These are phyloP conservation scores for Neotragus pygmaeus DNA, from an alignment of 2,113 vertebrate genomes.

Conservation along the genomic window DNA sequence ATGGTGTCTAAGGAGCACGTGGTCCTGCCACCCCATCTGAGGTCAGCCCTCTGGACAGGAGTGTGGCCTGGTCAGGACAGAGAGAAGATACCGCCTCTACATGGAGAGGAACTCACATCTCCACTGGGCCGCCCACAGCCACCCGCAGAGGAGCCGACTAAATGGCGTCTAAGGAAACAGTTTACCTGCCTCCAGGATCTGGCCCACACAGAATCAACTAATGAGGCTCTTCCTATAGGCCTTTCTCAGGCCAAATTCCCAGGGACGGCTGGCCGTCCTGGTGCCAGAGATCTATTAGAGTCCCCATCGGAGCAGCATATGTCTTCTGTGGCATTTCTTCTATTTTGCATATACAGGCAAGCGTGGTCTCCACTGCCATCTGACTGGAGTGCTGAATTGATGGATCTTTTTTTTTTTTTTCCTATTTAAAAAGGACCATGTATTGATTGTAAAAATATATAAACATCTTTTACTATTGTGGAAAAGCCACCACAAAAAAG, in stretches of 20 bases:
- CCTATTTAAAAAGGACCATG: not conserved
- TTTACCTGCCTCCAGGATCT: slow-evolving; percentile 51
- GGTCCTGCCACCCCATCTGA: not conserved
- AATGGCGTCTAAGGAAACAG: not conserved
- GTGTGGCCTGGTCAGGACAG: not conserved
- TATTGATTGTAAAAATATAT: not conserved
- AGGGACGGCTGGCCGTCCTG: slow-evolving; percentile 17
- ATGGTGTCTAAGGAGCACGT: not conserved
- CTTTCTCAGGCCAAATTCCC: slow-evolving; percentile 60
- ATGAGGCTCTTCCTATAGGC: slow-evolving; percentile 66
- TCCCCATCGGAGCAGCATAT: slow-evolving; percentile 59
- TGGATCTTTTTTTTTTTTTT: not conserved
- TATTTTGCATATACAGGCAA: not conserved
- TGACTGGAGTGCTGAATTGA: not conserved
- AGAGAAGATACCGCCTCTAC: not conserved
- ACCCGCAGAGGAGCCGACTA: slow-evolving; percentile 21
- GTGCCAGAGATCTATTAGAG: slow-evolving; percentile 61
- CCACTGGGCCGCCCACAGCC: not conserved
- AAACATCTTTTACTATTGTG: not conserved
- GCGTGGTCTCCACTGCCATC: not conserved
- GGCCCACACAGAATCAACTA: slow-evolving; percentile 42
- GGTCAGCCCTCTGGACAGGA: not conserved
- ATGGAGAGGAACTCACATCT: not conserved
- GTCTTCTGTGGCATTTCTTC: slow-evolving; percentile 31
- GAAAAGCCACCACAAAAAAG: not conserved